Evolutionary conservation across 2,888 invertebrate species (phyloP), one percentile per base, ranked within the genome.

Genomic region (Myopa tessellatipennis): DNA sequence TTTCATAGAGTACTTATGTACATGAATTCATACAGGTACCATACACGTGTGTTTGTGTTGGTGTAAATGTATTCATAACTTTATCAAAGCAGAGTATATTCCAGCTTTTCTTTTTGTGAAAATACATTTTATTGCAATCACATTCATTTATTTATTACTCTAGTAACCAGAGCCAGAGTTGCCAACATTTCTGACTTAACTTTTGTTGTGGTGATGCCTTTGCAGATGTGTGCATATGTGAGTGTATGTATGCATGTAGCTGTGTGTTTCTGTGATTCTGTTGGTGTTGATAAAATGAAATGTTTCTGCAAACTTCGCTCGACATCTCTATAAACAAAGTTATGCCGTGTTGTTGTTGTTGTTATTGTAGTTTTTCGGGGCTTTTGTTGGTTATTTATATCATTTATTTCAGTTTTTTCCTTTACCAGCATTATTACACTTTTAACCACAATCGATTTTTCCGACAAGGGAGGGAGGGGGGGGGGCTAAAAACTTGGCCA

Each of bases 211-310:
- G 70, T 36, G 70, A 26, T 52, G 12, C 16, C 5, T 6, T 52
- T 50, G n/a, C 12, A 3, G 16, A 52, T 69, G 34, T 69, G 14
- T 69, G 14, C 45, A 12, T 52, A 18, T 50, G 52, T 69, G 10
- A 50, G 52, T 69, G 50, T 68, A 18, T 45, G 50, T 55, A 55
- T 67, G 50, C 26, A n/a, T 50, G n/a, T 18, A n/a, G 8, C 7
- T 60, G 26, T 60, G 36, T 26, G 18, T 18, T 34, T 63, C 4
- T 63, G 36, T 26, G n/a, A 10, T 12, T 63, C 26, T 71, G 38
- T 52, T 16, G 55, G 60, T 71, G 55, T 40, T 72, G 72, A 72
- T 61, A 34, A 60, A 72, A 60, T 60, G 72, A 70, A 69, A 70
- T 70, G 70, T 70, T 70, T 55, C 55, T 55, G 34, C 70, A 70